Evolutionary conservation across 35 echinoderm and acorn worm genomes (phyloP).

Genomic region (Heliocidaris tuberculata): DNA sequence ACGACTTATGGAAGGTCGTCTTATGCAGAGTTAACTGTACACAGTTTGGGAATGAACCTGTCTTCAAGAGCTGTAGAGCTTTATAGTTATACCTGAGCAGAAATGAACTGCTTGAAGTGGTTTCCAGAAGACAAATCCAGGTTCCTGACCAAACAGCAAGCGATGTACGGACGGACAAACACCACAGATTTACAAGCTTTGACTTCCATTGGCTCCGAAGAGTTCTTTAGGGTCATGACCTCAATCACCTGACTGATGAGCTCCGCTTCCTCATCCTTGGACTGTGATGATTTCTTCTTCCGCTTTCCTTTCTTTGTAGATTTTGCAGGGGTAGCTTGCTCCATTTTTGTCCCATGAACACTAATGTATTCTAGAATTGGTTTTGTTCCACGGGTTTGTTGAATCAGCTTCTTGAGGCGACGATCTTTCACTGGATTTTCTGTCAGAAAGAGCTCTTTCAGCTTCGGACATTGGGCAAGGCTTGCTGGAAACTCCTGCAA

Average conservation of each 20-base stretch:
- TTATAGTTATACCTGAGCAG: constrained; percentile 72
- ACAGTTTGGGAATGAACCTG: too few species aligned
- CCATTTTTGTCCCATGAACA: constrained; percentile 54
- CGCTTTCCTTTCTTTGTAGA: constrained; percentile 52
- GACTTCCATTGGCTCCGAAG: constrained; percentile 63
- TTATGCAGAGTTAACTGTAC: too few species aligned
- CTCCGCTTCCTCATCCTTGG: constrained; percentile 59
- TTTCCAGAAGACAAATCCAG: constrained; percentile 65
- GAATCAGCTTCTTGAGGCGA: constrained; percentile 75
- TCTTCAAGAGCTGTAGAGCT: neutral
- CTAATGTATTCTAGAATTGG: constrained; percentile 79
- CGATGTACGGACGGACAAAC: constrained; percentile 76
- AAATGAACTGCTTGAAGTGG: constrained; percentile 85
- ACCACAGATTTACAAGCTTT: constrained; percentile 54
- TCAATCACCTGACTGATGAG: constrained; percentile 47
- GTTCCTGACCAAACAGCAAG: constrained; percentile 85
- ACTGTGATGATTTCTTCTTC: constrained; percentile 50
- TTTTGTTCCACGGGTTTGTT: constrained; percentile 70
- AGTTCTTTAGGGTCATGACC: constrained; percentile 71
- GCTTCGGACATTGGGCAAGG: constrained; percentile 69
- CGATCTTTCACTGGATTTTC: constrained; percentile 86
- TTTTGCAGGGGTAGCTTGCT: neutral
- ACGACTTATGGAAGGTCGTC: too few species aligned
- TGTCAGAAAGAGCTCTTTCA: constrained; percentile 68
- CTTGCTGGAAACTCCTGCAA: constrained; percentile 61